phyloP scores from a whole-genome alignment of 2,888 invertebrate genomes.

The Periphyllus acericola region DNA sequence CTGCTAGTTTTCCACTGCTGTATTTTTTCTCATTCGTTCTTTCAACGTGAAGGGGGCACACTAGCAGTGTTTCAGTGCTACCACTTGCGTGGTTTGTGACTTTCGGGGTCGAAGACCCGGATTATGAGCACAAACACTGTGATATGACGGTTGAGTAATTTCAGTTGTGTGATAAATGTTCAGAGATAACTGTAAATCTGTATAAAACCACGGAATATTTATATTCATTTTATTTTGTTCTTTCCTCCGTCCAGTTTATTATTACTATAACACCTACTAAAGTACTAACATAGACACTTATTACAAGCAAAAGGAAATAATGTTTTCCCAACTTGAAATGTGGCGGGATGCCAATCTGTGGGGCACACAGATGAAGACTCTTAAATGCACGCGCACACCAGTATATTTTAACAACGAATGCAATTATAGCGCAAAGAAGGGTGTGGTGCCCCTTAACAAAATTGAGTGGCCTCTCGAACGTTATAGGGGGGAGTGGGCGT shows the following conservation, averaged over 20 bases:
- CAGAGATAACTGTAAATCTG: conserved; percentile 60
- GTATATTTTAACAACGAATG: conserved; percentile 55
- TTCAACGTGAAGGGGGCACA: conserved; percentile 54
- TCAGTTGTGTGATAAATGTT: conserved; percentile 58
- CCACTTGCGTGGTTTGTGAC: conserved; percentile 61
- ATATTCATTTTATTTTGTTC: conserved; percentile 1
- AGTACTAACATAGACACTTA: conserved; percentile 15
- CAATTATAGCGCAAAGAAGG: conserved; percentile 60
- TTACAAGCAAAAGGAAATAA: conserved; percentile 28
- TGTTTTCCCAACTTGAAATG: conserved; percentile 40
- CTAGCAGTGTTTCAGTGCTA: conserved; percentile 58
- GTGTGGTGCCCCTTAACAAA: conserved; percentile 59
- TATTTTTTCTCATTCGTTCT: conserved; percentile 44
- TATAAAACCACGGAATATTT: conserved; percentile 44
- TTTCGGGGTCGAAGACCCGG: conserved; percentile 62
- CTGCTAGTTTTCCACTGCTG: conserved; percentile 43
- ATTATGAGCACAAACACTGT: conserved; percentile 58
- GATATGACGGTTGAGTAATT: conserved; percentile 61
- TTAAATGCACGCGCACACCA: conserved; percentile 48
- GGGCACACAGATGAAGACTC: conserved; percentile 48
- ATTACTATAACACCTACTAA: conserved; percentile 41
- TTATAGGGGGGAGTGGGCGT: conserved; percentile 59
- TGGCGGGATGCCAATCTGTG: conserved; percentile 48
- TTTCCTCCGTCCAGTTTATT: conserved; percentile 20
- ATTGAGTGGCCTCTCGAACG: conserved; percentile 50